Percentiles rank a stretch among this genome's conserved stretches.
phyloP scores from a whole-genome alignment of 1,140 invertebrate species.

The Leptonema lineaticorne region DNA sequence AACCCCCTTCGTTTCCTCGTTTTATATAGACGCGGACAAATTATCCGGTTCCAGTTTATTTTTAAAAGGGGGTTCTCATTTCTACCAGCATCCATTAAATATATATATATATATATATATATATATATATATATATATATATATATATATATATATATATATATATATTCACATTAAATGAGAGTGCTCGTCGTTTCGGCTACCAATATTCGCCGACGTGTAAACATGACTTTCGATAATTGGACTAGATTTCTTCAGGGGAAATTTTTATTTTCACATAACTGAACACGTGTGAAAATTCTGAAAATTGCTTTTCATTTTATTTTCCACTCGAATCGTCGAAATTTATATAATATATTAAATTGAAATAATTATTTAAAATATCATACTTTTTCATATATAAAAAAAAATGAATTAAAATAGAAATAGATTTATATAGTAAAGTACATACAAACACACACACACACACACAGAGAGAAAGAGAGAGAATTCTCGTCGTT shows the following conservation, averaged over 20 bases:
- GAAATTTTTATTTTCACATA: not conserved
- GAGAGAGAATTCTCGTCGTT: no score
- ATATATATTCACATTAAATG: no score
- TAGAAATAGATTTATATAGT: no score
- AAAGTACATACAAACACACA: no score
- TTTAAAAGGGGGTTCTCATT: slow-evolving; percentile 24
- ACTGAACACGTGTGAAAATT: not conserved
- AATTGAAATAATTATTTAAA: no score
- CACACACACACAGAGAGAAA: no score
- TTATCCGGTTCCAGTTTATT: slow-evolving; percentile 27
- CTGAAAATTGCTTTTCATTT: not conserved
- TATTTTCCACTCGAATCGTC: no score
- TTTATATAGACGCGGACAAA: slow-evolving; percentile 21
- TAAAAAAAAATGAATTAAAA: no score
- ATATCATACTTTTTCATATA: no score
- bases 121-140: no score
- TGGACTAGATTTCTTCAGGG: slow-evolving; percentile 7
- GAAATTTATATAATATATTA: no score
- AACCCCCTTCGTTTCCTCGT: slow-evolving; percentile 23
- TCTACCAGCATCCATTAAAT: not conserved
- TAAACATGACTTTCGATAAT: slow-evolving; percentile 25
- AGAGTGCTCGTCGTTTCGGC: not conserved
- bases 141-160: no score
- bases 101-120: not conserved
- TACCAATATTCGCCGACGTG: slow-evolving; percentile 2